These are phyloP conservation scores for Volucella bombylans DNA, from an alignment of 2,888 invertebrate genomes.

Conservation along the genomic window DNA sequence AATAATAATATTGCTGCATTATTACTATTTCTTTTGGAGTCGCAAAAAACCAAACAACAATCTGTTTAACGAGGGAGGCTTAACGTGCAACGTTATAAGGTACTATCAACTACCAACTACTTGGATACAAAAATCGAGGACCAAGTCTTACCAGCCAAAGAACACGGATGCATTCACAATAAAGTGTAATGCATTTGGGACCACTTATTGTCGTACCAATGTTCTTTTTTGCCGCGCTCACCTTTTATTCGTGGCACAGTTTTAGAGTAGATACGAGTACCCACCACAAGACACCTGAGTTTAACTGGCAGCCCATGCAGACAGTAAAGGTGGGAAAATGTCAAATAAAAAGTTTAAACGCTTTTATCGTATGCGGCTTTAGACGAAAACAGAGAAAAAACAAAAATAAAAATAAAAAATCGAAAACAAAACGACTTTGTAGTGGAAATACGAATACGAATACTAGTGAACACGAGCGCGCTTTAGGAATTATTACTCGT, in stretches of 20 bases:
- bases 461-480: constrained; percentile 14
- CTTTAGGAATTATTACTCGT: constrained; percentile 10
- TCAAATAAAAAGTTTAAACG: constrained; percentile 77
- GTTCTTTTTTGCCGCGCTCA: constrained; percentile 33
- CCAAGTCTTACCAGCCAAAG: neutral
- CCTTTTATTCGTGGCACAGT: constrained; percentile 17
- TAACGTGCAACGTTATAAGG: constrained; percentile 74
- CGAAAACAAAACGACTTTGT: neutral
- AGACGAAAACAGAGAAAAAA: constrained; percentile 1
- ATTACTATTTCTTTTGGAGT: constrained; percentile 79
- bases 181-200: constrained; percentile 66
- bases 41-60: constrained; percentile 75
- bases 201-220: constrained; percentile 72
- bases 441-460: neutral
- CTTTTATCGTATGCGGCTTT: constrained; percentile 70
- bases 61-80: constrained; percentile 82
- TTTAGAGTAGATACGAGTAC: neutral
- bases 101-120: constrained; percentile 2
- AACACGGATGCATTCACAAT: constrained; percentile 37
- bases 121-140: constrained; percentile 20
- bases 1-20: constrained; percentile 76
- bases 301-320: constrained; percentile 76
- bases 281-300: constrained; percentile 60
- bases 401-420: constrained; percentile 5
- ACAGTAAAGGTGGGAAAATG: constrained; percentile 82